These are phyloP conservation scores for Thera obeliscata DNA, from an alignment of 2,888 invertebrate species.

Conservation along the genomic window DNA sequence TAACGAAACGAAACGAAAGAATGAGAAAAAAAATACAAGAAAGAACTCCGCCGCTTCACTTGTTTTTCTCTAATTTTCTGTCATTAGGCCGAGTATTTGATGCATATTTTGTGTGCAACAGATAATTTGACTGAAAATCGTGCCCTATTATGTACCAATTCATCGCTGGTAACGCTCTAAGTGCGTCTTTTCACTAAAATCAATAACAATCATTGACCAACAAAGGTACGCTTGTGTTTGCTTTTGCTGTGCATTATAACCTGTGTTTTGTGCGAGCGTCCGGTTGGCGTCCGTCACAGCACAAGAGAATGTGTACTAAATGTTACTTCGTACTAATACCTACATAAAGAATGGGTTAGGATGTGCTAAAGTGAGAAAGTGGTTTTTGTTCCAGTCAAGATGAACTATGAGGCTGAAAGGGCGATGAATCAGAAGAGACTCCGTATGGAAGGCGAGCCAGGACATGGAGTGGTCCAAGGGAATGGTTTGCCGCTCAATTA, in stretches of 20 bases:
- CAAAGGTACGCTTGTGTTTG: constrained; percentile 85
- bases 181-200: constrained; percentile 82
- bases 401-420: constrained; percentile 83
- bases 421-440: constrained; percentile 83
- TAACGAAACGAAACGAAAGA: constrained; percentile 48
- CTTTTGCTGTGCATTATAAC: constrained; percentile 78
- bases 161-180: constrained; percentile 70
- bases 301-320: constrained; percentile 64
- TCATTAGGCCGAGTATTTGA: constrained; percentile 81
- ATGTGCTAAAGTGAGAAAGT: constrained; percentile 48
- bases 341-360: constrained; percentile 56
- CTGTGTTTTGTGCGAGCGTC: constrained; percentile 83
- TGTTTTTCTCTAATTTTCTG: constrained; percentile 84
- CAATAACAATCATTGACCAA: constrained; percentile 83
- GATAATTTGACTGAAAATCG: constrained; percentile 76
- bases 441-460: constrained; percentile 82
- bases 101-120: constrained; percentile 83
- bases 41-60: constrained; percentile 79
- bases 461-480: constrained; percentile 81
- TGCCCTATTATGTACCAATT: constrained; percentile 79
- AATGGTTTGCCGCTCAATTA: constrained; percentile 83
- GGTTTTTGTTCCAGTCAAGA: constrained; percentile 79
- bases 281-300: constrained; percentile 83
- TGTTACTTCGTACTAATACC: constrained; percentile 55
- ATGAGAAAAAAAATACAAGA: constrained; percentile 75